These are phyloP conservation scores for Amphibalanus amphitrite DNA, from an alignment of 1,140 invertebrate genomes.

Conservation along the genomic window DNA sequence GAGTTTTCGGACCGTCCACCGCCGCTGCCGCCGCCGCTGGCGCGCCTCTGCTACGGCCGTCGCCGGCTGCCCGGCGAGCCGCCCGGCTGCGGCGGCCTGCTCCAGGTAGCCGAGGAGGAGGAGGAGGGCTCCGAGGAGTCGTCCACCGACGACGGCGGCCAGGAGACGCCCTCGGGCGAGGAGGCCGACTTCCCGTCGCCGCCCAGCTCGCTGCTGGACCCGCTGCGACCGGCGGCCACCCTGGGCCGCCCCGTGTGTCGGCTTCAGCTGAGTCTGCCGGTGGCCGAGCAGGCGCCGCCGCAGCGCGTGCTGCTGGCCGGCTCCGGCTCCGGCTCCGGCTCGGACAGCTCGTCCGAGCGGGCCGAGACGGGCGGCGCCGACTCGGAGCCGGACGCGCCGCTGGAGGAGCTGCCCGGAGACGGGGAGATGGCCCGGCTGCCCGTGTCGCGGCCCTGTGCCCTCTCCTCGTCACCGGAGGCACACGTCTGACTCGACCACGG, in stretches of 20 bases:
- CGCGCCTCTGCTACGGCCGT: neutral
- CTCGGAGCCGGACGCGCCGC: conserved; percentile 1
- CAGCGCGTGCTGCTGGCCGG: neutral
- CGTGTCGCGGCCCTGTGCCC: neutral
- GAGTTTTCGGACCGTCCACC: neutral
- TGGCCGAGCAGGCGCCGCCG: neutral
- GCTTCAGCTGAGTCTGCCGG: conserved; percentile 11
- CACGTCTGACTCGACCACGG: neutral
- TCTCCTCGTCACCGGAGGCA: neutral
- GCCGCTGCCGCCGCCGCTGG: neutral
- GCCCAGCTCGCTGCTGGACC: conserved; percentile 7
- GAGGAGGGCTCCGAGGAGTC: neutral
- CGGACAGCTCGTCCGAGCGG: neutral
- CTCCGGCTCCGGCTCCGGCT: neutral
- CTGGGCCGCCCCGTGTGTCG: conserved; percentile 53
- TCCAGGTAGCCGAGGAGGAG: neutral
- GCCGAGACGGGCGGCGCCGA: neutral
- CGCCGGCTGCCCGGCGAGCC: too few relatives aligned
- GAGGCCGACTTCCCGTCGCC: conserved; percentile 62
- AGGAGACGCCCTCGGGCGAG: conserved; percentile 1
- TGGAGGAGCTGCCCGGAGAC: neutral
- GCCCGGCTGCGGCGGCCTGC: neutral
- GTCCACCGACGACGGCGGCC: neutral
- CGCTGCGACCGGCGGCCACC: conserved; percentile 34
- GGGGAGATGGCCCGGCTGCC: neutral